Evolutionary conservation across 2,113 vertebrate species (phyloP), one percentile per base, ranked within the genome.

Genomic region (Saguinus midas): DNA sequence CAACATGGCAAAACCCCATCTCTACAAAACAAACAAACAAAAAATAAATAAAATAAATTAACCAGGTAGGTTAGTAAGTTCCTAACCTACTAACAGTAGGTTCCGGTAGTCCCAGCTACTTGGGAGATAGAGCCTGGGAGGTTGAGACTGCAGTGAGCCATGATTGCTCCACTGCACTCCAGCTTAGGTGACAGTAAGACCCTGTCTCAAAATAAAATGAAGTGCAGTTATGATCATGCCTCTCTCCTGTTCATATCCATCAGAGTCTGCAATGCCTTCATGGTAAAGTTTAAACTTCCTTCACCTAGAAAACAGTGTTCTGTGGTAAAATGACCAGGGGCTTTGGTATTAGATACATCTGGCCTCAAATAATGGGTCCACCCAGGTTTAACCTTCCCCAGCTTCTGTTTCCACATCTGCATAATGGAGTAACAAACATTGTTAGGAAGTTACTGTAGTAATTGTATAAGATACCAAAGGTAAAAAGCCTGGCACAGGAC

Each of bases 311-410:
- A 78, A 89, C 18, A 50, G 35, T 64, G 20, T 64, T 84, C 61
- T 48, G 3, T 20, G 37, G 57, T 90, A 87, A 95, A 90, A 43
- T 87, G 90, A 87, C 80, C 50, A 8, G 50, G 43, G 80, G 2
- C 61, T 95, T 94, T 70, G 68, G 29, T 83, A 75, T 86, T 82
- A 68, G 82, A 73, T 87, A 70, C 2, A 43, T 43, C 40, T 97
- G 78, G 40, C 83, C 61, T 96, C 89, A 70, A 83, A 32, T 13
- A 52, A 43, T 87, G 23, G 52, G 48, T 93, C 37, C 84, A 43
- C 37, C 45, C 45, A 52, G 35, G 17, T 86, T 8, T 58, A 81
- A 89, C 9, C 29, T 78, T 95, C 73, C 50, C 84, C 73, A 2
- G 90, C 45, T 84, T 78, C 75, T 92, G 61, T 82, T 87, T 94